phyloP scores from a whole-genome alignment of 2,797 vertebrate species.

The Acipenser ruthenus region DNA sequence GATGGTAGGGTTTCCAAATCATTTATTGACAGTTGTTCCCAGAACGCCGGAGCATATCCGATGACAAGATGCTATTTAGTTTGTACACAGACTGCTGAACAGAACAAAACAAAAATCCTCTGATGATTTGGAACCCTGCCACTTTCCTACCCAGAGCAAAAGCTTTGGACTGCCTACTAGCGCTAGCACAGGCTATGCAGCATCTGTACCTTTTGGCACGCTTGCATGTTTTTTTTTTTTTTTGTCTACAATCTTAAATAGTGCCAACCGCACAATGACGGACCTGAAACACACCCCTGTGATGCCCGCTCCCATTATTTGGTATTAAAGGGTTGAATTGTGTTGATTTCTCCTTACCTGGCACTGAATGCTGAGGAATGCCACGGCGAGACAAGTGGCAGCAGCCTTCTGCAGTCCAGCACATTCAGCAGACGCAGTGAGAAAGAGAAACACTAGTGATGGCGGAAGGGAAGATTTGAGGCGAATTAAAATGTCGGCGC shows the following conservation, averaged over 20 bases:
- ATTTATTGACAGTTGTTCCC: slow-evolving; percentile 1
- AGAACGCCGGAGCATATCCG: not conserved
- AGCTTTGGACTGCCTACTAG: slow-evolving; percentile 1
- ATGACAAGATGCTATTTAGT: not conserved
- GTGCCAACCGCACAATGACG: slow-evolving; percentile 8
- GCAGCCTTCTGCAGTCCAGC: slow-evolving; percentile 17
- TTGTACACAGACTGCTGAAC: not conserved
- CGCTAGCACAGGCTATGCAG: not conserved
- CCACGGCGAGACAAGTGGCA: slow-evolving; percentile 2
- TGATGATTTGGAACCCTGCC: slow-evolving; percentile 2
- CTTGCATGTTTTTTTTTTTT: not conserved
- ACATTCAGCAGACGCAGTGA: slow-evolving; percentile 14
- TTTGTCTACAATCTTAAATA: slow-evolving; percentile 2
- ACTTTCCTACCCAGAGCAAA: not conserved
- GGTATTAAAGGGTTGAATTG: slow-evolving; percentile 1
- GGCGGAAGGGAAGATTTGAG: slow-evolving; percentile 22
- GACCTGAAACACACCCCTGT: not conserved
- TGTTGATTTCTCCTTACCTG: slow-evolving; percentile 21
- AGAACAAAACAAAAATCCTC: not conserved
- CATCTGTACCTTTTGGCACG: not conserved
- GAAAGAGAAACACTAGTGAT: slow-evolving; percentile 15
- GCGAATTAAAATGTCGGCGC: slow-evolving; percentile 25
- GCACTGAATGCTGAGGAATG: slow-evolving; percentile 11
- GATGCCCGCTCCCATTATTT: not conserved
- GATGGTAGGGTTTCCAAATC: no score